These are phyloP conservation scores for Tribolium madens DNA, from an alignment of 1,140 invertebrate species.

Conservation along the genomic window DNA sequence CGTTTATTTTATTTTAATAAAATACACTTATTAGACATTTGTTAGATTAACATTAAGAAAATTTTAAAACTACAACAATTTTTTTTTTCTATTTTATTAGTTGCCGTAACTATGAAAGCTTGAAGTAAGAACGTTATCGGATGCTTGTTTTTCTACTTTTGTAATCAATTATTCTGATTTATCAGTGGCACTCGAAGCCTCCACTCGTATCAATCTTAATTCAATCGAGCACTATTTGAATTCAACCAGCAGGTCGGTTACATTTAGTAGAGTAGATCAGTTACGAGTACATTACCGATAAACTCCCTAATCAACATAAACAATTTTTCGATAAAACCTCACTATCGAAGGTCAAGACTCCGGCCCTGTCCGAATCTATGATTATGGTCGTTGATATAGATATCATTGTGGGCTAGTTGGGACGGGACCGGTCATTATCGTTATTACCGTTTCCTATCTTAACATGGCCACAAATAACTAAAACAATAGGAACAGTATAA, in stretches of 20 bases:
- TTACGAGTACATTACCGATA: neutral
- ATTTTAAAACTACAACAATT: no score
- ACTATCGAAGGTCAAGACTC: neutral
- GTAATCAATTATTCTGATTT: no score
- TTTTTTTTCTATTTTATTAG: no score
- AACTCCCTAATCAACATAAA: neutral
- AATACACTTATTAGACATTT: no score
- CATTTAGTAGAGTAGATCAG: neutral
- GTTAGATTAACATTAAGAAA: no score
- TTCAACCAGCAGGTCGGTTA: neutral
- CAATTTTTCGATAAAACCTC: neutral
- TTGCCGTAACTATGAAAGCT: no score
- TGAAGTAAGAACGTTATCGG: no score
- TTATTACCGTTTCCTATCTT: slow-evolving; percentile 28
- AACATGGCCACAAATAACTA: slow-evolving; percentile 34
- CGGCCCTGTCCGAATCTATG: slow-evolving; percentile 8
- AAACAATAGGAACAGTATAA: slow-evolving; percentile 29
- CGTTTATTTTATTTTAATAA: no score
- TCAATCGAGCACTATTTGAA: no score
- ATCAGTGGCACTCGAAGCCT: no score
- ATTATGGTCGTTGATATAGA: slow-evolving; percentile 25
- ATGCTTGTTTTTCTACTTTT: no score
- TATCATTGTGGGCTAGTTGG: slow-evolving; percentile 10
- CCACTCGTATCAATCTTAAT: no score
- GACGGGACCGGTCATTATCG: slow-evolving; percentile 34